Conservation (phyloP, 2,797 vertebrate species). For the Sebastes jordani region DNA sequence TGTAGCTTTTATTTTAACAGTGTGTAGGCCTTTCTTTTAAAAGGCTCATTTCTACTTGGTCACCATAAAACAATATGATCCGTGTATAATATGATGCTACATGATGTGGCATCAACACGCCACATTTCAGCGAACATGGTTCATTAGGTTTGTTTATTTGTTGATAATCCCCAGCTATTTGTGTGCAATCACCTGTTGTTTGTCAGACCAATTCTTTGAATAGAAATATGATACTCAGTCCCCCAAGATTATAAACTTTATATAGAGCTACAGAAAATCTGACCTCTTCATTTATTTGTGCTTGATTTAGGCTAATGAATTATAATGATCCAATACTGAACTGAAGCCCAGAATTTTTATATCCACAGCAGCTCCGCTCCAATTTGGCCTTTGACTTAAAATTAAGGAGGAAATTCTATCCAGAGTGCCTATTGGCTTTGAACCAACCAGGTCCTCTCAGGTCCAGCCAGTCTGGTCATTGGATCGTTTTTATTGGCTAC, state of each 20-base stretch:
- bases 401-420: conserved; percentile 24
- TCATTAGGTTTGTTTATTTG: conserved; percentile 28
- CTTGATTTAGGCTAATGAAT: conserved; percentile 34
- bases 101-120: neutral
- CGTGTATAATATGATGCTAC: neutral
- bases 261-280: conserved; percentile 15
- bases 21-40: neutral
- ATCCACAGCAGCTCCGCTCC: conserved; percentile 34
- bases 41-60: neutral
- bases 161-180: conserved; percentile 16
- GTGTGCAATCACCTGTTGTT: conserved; percentile 35
- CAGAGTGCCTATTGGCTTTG: conserved; percentile 16
- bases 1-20: neutral
- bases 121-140: conserved; percentile 3
- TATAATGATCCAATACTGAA: conserved; percentile 43
- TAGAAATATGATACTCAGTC: conserved; percentile 3
- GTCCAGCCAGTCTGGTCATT: conserved; percentile 28
- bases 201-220: neutral
- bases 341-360: conserved; percentile 39
- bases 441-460: conserved; percentile 16
- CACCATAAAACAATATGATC: conserved; percentile 6
- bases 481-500: conserved; percentile 32
- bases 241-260: conserved; percentile 19
- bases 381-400: conserved; percentile 40
- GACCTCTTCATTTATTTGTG: conserved; percentile 37